Percentiles rank a stretch among this genome's conserved stretches.
Conservation (phyloP, 2,888 invertebrate species). For the Acanthosepion esculentum region DNA sequence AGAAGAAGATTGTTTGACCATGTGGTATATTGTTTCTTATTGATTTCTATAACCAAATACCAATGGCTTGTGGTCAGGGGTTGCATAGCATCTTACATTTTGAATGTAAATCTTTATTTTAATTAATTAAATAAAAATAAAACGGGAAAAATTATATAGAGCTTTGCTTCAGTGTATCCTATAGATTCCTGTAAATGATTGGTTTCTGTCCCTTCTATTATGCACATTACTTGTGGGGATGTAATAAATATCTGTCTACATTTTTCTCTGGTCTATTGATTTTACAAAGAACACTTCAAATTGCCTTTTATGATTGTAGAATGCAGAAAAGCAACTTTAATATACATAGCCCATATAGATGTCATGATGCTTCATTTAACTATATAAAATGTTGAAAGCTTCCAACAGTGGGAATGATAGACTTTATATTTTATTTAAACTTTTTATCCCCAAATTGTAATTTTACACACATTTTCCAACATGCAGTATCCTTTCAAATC, state of each 20-base stretch:
- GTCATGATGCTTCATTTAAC: background rate
- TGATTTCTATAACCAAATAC: too few species aligned
- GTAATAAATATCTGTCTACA: background rate
- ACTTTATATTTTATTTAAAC: too few species aligned
- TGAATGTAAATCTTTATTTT: background rate
- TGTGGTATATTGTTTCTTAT: too few species aligned
- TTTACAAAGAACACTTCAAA: background rate
- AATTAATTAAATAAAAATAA: background rate
- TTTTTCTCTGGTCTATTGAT: slow-evolving; percentile 33
- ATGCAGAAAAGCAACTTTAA: background rate
- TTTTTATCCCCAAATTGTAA: too few species aligned
- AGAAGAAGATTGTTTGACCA: too few species aligned
- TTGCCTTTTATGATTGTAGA: background rate
- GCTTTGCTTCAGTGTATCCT: background rate
- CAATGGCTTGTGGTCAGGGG: background rate
- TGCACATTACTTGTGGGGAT: background rate
- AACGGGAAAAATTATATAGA: background rate
- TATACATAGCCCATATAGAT: background rate
- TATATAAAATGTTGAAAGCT: background rate
- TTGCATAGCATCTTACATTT: background rate
- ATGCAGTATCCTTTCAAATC: too few species aligned
- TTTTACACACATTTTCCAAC: too few species aligned
- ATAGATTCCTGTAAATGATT: background rate
- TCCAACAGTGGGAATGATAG: background rate
- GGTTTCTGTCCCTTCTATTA: background rate